Conservation (phyloP, 2,888 invertebrate species). For the Tetanocera ferruginea region DNA sequence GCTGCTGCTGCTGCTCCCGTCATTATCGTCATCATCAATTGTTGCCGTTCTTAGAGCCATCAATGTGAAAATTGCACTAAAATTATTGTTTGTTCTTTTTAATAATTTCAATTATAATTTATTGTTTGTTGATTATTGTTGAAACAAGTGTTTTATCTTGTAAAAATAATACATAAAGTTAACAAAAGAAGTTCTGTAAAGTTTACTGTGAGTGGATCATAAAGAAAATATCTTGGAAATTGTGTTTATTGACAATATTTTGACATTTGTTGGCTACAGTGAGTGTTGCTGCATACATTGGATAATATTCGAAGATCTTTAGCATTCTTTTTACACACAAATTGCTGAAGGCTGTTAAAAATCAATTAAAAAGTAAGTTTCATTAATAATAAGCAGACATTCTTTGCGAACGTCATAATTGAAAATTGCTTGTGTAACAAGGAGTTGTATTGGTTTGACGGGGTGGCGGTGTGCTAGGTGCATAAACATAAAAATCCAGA, state of each 20-base stretch:
- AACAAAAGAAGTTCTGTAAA: background rate
- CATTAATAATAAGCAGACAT: no score
- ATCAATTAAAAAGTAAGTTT: no score
- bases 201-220: background rate
- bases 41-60: background rate
- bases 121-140: background rate
- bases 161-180: background rate
- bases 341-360: no score
- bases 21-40: background rate
- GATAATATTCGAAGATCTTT: no score
- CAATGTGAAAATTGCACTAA: background rate
- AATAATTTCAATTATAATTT: background rate
- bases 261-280: background rate
- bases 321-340: no score
- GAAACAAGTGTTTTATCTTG: slow-evolving; percentile 18
- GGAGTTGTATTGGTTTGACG: no score
- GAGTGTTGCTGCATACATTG: no score
- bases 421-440: no score
- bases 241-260: background rate
- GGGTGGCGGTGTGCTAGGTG: no score
- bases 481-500: no score
- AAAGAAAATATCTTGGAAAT: background rate
- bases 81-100: background rate
- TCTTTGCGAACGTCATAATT: no score
- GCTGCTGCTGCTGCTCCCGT: background rate